phyloP scores from a whole-genome alignment of 2,888 invertebrate species.

The Himalopsyche kuldschensis region DNA sequence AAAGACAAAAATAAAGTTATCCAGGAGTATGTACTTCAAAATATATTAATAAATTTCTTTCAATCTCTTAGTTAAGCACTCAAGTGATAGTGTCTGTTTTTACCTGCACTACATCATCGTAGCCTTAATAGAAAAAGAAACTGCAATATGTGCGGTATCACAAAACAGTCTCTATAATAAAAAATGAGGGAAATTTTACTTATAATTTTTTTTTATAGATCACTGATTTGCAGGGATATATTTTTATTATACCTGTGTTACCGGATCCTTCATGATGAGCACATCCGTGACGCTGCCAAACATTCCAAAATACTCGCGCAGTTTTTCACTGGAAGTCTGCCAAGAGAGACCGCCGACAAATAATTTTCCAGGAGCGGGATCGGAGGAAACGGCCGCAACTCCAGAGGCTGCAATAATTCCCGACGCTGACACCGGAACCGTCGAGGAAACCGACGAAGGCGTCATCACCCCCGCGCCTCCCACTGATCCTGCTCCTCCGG shows the following conservation, averaged over 20 bases:
- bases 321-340: conserved; percentile 90
- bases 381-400: conserved; percentile 56
- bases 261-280: conserved; percentile 91
- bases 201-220: not conserved
- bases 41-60: no score
- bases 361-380: conserved; percentile 81
- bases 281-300: conserved; percentile 90
- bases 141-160: no score
- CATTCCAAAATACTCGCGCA: conserved; percentile 90
- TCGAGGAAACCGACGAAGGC: conserved; percentile 50
- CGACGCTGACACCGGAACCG: conserved; percentile 53
- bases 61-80: no score
- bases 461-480: conserved; percentile 36
- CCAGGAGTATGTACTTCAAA: no score
- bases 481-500: conserved; percentile 46
- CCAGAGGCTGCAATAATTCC: conserved; percentile 48
- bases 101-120: no score
- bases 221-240: not conserved
- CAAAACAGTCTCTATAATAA: no score
- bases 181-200: no score
- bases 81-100: no score
- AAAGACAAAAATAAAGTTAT: no score
- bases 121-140: no score
- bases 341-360: conserved; percentile 91
- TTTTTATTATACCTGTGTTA: conserved; percentile 72